Evolutionary conservation across 2,888 invertebrate genomes (phyloP).

Genomic region (Trachelus iudaicus): DNA sequence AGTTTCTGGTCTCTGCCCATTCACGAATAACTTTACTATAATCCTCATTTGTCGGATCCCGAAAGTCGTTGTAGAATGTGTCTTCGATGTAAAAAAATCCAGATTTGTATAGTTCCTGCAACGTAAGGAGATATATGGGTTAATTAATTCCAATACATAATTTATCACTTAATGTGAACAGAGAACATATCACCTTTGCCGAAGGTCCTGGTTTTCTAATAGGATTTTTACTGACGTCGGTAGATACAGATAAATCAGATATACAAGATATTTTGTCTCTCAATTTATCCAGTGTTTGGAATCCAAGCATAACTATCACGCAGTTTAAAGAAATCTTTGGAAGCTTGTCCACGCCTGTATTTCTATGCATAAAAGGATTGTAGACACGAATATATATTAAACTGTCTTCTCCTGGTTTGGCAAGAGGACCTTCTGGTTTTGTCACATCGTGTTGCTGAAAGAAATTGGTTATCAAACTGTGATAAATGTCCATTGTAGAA

Average conservation of each 20-base stretch:
- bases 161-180: constrained; percentile 12
- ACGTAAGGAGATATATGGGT: constrained; percentile 20
- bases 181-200: not conserved
- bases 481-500: not conserved
- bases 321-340: constrained; percentile 61
- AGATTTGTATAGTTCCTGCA: constrained; percentile 75
- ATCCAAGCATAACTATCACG: constrained; percentile 74
- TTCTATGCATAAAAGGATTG: constrained; percentile 62
- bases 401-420: constrained; percentile 60
- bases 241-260: constrained; percentile 73
- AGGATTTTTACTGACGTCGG: constrained; percentile 72
- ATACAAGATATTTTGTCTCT: constrained; percentile 81
- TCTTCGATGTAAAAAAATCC: constrained; percentile 83
- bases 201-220: not conserved
- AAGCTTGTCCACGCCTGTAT: constrained; percentile 16
- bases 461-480: not conserved
- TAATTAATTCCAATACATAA: not conserved
- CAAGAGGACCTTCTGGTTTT: constrained; percentile 1
- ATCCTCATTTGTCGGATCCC: constrained; percentile 71
- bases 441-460: constrained; percentile 39
- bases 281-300: constrained; percentile 76
- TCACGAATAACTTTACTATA: constrained; percentile 74
- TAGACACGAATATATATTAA: constrained; percentile 68
- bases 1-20: constrained; percentile 70
- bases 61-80: constrained; percentile 82